Evolutionary conservation across 2,113 vertebrate genomes (phyloP).

Genomic region (Phoenicopterus ruber): DNA sequence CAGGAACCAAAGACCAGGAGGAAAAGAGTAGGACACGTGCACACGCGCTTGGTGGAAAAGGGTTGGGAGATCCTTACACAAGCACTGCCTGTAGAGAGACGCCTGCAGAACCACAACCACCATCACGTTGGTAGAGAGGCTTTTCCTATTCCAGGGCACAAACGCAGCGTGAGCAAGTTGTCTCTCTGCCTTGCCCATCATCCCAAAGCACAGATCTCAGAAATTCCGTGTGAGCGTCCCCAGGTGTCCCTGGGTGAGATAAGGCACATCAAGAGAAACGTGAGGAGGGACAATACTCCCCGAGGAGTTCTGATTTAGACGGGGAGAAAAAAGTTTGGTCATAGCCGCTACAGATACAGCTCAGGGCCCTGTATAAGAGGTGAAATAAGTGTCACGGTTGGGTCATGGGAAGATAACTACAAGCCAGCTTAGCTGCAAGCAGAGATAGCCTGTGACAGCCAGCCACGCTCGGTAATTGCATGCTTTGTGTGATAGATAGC

Average conservation of each 20-base stretch:
- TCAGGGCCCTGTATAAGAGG: background rate
- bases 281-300: background rate
- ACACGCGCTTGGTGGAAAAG: background rate
- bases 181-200: background rate
- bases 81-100: background rate
- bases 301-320: background rate
- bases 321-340: background rate
- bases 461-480: background rate
- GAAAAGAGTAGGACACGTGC: background rate
- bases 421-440: conserved; percentile 29
- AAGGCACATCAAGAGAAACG: background rate
- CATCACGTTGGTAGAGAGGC: background rate
- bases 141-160: background rate
- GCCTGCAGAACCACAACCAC: background rate
- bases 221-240: background rate
- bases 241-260: background rate
- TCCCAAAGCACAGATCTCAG: background rate
- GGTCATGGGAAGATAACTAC: conserved; percentile 41
- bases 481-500: conserved; percentile 17
- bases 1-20: background rate
- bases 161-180: background rate
- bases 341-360: background rate
- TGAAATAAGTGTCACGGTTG: conserved; percentile 18
- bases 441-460: conserved; percentile 31
- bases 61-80: background rate